A percentile compares a stretch with the other conserved stretches of the same genome.
Conservation (phyloP, 92 coral and sea anemone species). For the Heteractis magnifica region DNA sequence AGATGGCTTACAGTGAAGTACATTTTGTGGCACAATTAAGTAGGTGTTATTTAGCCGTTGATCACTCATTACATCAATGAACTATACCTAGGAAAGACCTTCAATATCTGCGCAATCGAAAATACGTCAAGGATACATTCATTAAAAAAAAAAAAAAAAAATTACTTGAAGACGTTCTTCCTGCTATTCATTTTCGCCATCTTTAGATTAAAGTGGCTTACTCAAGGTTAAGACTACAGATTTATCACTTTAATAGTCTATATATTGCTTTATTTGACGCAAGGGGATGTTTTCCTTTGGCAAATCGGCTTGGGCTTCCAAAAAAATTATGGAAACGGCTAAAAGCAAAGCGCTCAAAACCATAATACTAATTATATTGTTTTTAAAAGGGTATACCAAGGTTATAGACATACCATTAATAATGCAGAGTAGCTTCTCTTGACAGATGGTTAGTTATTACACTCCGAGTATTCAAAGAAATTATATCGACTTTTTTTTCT, state of each 20-base stretch:
- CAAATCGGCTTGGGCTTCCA: background rate
- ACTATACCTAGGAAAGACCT: background rate
- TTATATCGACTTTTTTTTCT: too few relatives aligned
- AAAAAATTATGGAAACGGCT: too few relatives aligned
- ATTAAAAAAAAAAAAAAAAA: background rate
- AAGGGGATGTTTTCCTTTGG: background rate
- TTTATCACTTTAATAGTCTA: background rate
- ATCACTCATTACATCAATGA: background rate
- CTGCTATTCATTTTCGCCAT: background rate
- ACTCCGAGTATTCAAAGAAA: too few relatives aligned
- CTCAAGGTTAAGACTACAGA: background rate
- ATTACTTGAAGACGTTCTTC: background rate
- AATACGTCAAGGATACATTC: background rate
- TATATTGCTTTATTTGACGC: background rate
- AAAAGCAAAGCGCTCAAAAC: too few relatives aligned
- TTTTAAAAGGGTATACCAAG: too few relatives aligned
- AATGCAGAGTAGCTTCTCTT: too few relatives aligned
- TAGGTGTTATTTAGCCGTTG: background rate
- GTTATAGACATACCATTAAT: too few relatives aligned
- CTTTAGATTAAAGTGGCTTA: constrained; percentile 1
- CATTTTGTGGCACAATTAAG: background rate
- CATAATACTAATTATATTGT: too few relatives aligned
- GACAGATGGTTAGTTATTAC: too few relatives aligned
- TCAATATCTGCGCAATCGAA: background rate
- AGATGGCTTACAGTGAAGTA: background rate